phyloP scores from a whole-genome alignment of 2,797 vertebrate species.

The Brachyrhaphis roseni region DNA sequence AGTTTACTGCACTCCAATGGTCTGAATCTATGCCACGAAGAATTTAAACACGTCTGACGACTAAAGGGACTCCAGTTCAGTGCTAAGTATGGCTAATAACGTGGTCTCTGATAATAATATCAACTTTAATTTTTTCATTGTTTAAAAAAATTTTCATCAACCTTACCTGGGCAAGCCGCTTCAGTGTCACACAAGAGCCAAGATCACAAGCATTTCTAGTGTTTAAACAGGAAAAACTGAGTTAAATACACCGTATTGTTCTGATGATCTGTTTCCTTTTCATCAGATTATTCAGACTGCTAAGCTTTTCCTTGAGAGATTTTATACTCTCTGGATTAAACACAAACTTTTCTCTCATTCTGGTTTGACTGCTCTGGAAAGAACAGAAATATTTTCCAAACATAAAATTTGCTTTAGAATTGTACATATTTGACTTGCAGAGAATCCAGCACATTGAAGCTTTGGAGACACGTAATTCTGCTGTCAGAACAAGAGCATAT shows the following conservation, averaged over 20 bases:
- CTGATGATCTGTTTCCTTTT: not conserved
- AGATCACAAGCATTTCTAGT: not conserved
- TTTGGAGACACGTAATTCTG: constrained; percentile 3
- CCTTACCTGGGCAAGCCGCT: not conserved
- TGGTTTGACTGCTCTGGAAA: not conserved
- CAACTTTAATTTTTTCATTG: not conserved
- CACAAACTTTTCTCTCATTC: not conserved
- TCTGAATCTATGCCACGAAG: not conserved
- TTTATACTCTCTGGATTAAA: not conserved
- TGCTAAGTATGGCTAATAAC: not conserved
- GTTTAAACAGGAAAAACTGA: constrained; percentile 11
- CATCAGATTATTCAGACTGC: not conserved
- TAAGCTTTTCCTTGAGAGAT: not conserved
- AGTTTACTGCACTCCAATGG: too few relatives aligned
- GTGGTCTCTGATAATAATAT: not conserved
- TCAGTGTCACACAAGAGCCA: not conserved
- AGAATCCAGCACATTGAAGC: not conserved
- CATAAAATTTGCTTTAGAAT: not conserved
- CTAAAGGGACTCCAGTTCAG: not conserved
- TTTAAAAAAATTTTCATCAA: not conserved
- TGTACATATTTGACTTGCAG: not conserved
- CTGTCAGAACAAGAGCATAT: not conserved
- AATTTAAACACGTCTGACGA: not conserved
- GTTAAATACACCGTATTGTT: not conserved
- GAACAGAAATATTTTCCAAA: not conserved